Evolutionary conservation across 35 echinoderm and acorn worm genomes (phyloP).

Genomic region (Amphiura filiformis): DNA sequence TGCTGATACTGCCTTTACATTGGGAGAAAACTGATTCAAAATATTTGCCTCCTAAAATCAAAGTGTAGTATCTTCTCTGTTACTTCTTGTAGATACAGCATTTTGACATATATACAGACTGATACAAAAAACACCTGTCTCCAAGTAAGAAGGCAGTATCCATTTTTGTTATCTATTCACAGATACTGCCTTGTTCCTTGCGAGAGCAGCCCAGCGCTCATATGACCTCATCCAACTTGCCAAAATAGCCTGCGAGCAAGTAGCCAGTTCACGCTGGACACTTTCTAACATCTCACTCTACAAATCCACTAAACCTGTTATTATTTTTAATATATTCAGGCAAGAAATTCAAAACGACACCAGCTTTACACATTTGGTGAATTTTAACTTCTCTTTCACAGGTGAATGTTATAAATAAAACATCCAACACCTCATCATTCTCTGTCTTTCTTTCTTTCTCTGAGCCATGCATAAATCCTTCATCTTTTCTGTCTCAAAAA

Average conservation of each 20-base stretch:
- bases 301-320: background rate
- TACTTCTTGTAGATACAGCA: too few species aligned
- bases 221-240: background rate
- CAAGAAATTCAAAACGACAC: slow-evolving; percentile 11
- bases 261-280: background rate
- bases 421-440: background rate
- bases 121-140: too few species aligned
- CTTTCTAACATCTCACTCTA: background rate
- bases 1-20: too few species aligned
- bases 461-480: background rate
- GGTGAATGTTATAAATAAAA: background rate
- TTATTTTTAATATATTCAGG: slow-evolving; percentile 10
- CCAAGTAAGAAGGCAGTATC: too few species aligned
- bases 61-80: too few species aligned
- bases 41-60: too few species aligned
- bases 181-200: too few species aligned
- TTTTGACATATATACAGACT: too few species aligned
- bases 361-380: background rate
- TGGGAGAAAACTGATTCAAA: too few species aligned
- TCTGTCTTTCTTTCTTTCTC: background rate
- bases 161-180: too few species aligned
- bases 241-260: background rate
- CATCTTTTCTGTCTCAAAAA: background rate
- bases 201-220: background rate
- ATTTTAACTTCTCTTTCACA: background rate